Percentiles rank a stretch among this genome's conserved stretches.
Conservation (phyloP, 2,888 invertebrate species). For the Trilocha varians region DNA sequence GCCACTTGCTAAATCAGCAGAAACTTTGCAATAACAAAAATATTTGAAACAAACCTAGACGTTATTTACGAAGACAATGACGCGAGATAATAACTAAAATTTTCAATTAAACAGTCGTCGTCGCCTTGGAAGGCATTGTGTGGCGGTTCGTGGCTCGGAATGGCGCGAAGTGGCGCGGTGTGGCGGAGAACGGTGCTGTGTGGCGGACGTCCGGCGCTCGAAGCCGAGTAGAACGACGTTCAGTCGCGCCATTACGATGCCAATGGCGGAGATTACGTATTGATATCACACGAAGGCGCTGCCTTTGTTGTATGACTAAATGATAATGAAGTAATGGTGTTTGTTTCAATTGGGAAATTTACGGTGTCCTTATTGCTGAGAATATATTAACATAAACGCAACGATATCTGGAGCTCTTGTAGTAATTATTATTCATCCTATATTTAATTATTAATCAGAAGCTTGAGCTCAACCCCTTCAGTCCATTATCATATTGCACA, state of each 20-base stretch:
- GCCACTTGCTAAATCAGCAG: not conserved
- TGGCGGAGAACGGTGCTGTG: constrained; percentile 18
- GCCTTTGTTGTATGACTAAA: not conserved
- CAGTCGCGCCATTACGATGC: constrained; percentile 37
- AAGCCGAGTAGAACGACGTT: constrained; percentile 24
- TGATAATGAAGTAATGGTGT: constrained; percentile 9
- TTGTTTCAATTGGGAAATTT: constrained; percentile 6
- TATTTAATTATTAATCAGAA: too few species aligned
- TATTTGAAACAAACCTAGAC: not conserved
- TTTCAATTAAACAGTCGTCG: constrained; percentile 59
- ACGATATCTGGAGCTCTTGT: too few species aligned
- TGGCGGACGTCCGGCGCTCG: constrained; percentile 49
- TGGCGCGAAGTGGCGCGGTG: constrained; percentile 31
- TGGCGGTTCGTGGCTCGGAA: constrained; percentile 33
- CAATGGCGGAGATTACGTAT: constrained; percentile 37
- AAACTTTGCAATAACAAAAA: not conserved
- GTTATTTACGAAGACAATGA: constrained; percentile 40
- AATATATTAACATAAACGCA: too few species aligned
- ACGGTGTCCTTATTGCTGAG: too few species aligned
- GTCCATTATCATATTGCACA: not conserved
- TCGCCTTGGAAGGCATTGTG: constrained; percentile 41
- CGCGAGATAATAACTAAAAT: constrained; percentile 49
- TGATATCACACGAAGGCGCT: constrained; percentile 30
- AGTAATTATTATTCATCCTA: too few species aligned
- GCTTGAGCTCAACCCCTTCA: too few species aligned